Evolutionary conservation across 2,888 invertebrate species (phyloP).

Genomic region (Ochropleura plecta): DNA sequence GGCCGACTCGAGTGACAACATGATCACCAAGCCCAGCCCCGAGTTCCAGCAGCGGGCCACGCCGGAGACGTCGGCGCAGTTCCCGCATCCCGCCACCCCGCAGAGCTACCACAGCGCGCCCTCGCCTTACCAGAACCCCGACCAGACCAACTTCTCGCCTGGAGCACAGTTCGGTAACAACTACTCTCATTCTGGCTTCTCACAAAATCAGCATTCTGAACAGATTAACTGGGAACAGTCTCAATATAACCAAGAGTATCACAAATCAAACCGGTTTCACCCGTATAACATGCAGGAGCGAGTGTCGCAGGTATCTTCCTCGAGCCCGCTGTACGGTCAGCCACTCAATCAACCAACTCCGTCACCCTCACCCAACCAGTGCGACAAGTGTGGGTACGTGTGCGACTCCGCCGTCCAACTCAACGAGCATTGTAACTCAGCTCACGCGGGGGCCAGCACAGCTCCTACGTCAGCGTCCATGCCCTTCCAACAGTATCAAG

Average conservation of each 20-base stretch:
- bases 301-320: conserved; percentile 88
- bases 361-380: conserved; percentile 93
- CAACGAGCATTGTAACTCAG: conserved; percentile 93
- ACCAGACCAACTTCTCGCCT: conserved; percentile 91
- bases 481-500: conserved; percentile 89
- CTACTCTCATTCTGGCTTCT: conserved; percentile 88
- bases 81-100: conserved; percentile 92
- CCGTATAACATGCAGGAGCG: conserved; percentile 90
- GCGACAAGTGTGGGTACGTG: conserved; percentile 96
- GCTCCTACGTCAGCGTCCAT: conserved; percentile 84
- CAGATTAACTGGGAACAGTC: conserved; percentile 88
- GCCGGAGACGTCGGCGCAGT: conserved; percentile 90
- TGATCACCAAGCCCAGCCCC: conserved; percentile 91
- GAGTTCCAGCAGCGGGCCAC: conserved; percentile 91
- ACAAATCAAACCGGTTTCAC: conserved; percentile 86
- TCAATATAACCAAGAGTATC: conserved; percentile 86
- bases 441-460: conserved; percentile 90
- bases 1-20: conserved; percentile 94
- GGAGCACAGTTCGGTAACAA: conserved; percentile 88
- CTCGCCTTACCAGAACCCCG: conserved; percentile 92
- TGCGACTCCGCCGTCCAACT: conserved; percentile 94
- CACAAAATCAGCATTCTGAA: conserved; percentile 87
- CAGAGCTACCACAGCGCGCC: conserved; percentile 93
- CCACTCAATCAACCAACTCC: conserved; percentile 93
- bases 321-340: conserved; percentile 90